Evolutionary conservation across 2,888 invertebrate genomes (phyloP).

Genomic region (Eilema caniola): DNA sequence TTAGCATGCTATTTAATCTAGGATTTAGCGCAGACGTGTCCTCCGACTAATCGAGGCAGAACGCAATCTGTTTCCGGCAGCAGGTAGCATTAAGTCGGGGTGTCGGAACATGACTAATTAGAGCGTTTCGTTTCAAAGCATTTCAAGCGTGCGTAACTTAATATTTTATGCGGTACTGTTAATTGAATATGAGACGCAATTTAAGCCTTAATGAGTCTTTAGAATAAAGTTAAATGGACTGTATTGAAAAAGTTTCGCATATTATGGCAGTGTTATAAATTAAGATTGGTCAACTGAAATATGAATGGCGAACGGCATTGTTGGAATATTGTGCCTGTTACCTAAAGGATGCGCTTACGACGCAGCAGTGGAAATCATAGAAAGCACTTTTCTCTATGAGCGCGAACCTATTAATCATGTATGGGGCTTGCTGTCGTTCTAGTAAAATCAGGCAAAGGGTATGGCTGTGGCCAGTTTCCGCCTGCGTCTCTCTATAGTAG

Average conservation of each 20-base stretch:
- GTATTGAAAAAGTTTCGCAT: neutral
- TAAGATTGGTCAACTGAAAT: neutral
- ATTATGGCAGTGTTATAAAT: neutral
- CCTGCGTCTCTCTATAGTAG: no score
- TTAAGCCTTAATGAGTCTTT: neutral
- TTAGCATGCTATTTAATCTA: conserved; percentile 15
- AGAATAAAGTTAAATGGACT: neutral
- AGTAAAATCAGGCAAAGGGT: no score
- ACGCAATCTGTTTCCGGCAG: conserved; percentile 33
- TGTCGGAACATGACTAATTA: conserved; percentile 46
- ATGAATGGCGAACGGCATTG: neutral
- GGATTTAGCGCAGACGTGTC: conserved; percentile 14
- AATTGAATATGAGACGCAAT: conserved; percentile 10
- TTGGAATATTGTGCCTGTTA: neutral
- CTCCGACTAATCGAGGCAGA: conserved; percentile 38
- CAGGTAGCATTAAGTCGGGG: conserved; percentile 21
- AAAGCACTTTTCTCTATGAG: no score
- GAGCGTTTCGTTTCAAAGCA: conserved; percentile 28
- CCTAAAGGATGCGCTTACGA: no score
- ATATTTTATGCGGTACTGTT: conserved; percentile 25
- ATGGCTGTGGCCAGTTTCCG: no score
- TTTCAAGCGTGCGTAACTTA: conserved; percentile 9
- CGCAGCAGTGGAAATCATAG: no score
- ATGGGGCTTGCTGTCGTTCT: no score
- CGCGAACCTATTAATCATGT: no score